Percentiles rank a stretch among this genome's conserved stretches.
Evolutionary conservation across 2,888 invertebrate species (phyloP).

Genomic region (Petrolisthes manimaculis): DNA sequence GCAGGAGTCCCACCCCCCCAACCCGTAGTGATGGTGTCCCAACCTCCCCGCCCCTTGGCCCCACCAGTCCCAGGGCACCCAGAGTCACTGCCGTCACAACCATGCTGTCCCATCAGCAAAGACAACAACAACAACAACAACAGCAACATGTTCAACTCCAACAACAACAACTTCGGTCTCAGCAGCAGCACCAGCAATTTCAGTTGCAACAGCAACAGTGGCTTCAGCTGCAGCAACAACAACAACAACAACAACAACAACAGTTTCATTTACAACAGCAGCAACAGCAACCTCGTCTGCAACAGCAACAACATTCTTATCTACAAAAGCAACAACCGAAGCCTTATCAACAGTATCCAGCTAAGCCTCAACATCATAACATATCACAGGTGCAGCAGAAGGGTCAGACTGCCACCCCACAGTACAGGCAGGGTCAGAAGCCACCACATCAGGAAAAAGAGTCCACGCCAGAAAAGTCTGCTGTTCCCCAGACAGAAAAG

Average conservation of each 20-base stretch:
- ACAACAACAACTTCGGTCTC: background rate
- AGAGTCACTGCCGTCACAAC: conserved; percentile 20
- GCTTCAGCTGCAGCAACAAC: conserved; percentile 1
- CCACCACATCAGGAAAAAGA: conserved; percentile 21
- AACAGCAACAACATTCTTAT: conserved; percentile 14
- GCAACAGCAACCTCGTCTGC: conserved; percentile 20
- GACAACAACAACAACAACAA: conserved; percentile 13
- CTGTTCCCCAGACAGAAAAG: conserved; percentile 33
- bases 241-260: conserved; percentile 25
- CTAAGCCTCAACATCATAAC: conserved; percentile 18
- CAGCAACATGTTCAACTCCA: conserved; percentile 19
- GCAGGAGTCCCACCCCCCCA: conserved; percentile 50
- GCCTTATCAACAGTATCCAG: background rate
- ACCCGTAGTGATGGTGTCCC: conserved; percentile 34
- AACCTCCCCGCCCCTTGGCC: conserved; percentile 36
- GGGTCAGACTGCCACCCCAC: background rate
- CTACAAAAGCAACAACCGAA: conserved; percentile 20
- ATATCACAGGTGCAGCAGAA: conserved; percentile 26
- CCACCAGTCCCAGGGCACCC: conserved; percentile 43
- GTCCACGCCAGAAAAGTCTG: conserved; percentile 5
- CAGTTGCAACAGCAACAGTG: conserved; percentile 13
- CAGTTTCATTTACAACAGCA: conserved; percentile 23
- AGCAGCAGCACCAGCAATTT: conserved; percentile 24
- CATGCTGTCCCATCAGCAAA: background rate
- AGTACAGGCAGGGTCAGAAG: background rate